A percentile compares a stretch with the other conserved stretches of the same genome.
These are phyloP conservation scores for Eciton burchellii DNA, from an alignment of 1,140 invertebrate species.

Conservation along the genomic window DNA sequence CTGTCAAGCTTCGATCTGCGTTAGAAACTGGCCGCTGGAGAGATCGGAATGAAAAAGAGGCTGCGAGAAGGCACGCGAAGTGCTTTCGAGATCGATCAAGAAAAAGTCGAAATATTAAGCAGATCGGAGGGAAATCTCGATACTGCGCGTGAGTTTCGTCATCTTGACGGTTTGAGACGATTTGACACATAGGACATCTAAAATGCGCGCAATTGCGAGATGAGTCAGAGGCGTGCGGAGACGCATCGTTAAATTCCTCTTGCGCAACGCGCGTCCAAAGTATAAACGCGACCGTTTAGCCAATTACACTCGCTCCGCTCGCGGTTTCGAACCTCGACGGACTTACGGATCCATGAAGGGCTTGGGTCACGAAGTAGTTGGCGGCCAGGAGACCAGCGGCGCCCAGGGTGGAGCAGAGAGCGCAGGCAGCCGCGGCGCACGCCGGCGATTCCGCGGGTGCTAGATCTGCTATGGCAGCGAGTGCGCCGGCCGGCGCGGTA, in stretches of 20 bases:
- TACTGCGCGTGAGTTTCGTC: too few relatives aligned
- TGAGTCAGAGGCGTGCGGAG: background rate
- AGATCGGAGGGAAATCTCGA: too few relatives aligned
- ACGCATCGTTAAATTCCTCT: background rate
- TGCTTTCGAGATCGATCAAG: too few relatives aligned
- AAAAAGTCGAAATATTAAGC: too few relatives aligned
- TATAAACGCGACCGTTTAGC: background rate
- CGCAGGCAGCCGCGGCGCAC: slow-evolving; percentile 86
- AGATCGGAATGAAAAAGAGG: too few relatives aligned
- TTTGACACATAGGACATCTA: too few relatives aligned
- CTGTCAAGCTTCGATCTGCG: background rate
- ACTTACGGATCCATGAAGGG: slow-evolving; percentile 87
- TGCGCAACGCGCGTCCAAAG: background rate
- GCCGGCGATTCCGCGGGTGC: slow-evolving; percentile 85
- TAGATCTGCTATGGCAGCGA: slow-evolving; percentile 87
- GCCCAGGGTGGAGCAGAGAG: slow-evolving; percentile 87
- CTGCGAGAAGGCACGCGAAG: too few relatives aligned
- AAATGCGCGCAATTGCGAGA: background rate
- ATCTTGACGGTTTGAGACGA: too few relatives aligned
- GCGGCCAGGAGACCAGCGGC: slow-evolving; percentile 87
- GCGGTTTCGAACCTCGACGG: background rate
- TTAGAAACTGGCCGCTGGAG: background rate
- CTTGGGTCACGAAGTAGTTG: slow-evolving; percentile 88
- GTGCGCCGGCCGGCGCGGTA: slow-evolving; percentile 86
- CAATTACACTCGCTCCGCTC: slow-evolving; percentile 13